These are phyloP conservation scores for Bombus waltoni DNA, from an alignment of 1,140 invertebrate species.

Conservation along the genomic window DNA sequence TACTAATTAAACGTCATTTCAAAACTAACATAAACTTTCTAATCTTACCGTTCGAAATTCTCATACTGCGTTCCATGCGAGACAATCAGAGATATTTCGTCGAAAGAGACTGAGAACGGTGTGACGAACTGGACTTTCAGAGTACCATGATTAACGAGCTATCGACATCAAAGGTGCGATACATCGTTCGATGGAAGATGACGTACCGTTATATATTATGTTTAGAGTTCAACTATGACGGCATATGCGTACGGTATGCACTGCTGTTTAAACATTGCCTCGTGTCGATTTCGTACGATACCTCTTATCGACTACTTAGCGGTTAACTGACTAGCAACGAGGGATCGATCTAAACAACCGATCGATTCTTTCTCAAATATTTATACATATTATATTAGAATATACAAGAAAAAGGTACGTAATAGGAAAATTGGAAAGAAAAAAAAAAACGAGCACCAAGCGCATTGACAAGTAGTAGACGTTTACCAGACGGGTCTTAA, in stretches of 20 bases:
- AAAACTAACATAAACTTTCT: rapidly evolving
- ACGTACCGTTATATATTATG: not conserved
- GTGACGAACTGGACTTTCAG: too few species aligned
- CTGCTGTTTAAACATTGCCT: not conserved
- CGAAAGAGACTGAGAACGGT: too few species aligned
- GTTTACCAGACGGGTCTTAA: not conserved
- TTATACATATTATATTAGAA: not conserved
- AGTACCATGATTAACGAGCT: not conserved
- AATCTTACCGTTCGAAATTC: too few species aligned
- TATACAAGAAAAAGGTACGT: not conserved
- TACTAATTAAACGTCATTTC: too few species aligned
- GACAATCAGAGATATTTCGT: not conserved
- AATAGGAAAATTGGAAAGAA: not conserved
- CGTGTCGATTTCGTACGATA: slow-evolving; percentile 5
- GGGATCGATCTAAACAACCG: slow-evolving; percentile 33
- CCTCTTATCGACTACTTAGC: slow-evolving; percentile 48
- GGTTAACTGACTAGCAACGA: slow-evolving; percentile 63
- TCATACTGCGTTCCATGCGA: too few species aligned
- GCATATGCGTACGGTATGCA: too few species aligned
- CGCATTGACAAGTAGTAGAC: not conserved
- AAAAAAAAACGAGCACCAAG: slow-evolving; percentile 30
- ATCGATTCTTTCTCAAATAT: not conserved
- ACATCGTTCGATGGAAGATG: not conserved
- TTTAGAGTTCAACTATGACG: not conserved
- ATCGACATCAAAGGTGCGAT: not conserved